Evolutionary conservation across 2,888 invertebrate species (phyloP), one percentile per base, ranked within the genome.

Genomic region (Slavum lentiscoides): DNA sequence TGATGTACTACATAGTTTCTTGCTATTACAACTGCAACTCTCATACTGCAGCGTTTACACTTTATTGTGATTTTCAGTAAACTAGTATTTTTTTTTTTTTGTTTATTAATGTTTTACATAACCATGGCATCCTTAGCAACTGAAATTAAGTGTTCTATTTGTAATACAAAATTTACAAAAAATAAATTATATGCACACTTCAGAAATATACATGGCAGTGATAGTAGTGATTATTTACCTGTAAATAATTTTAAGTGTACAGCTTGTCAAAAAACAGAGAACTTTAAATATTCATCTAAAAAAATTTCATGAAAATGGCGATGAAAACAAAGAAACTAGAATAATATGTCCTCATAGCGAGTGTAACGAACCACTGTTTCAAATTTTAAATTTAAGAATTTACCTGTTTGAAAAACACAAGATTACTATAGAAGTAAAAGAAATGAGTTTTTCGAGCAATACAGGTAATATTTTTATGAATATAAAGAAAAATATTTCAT

Each of bases 401-500:
- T 53, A 53, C 30, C 19, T 53, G 53, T 30, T 11, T 30, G 30
- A 69, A 69, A 69, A 53, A 53, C 68, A 69, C 53, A 39, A 30
- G 0, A 30, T 69, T 30, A 30, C 53, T 53, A n/a, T 19, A 69
- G 30, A 69, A 53, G 68, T 53, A 53, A 69, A 69, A n/a, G 68
- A 69, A 69, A 30, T 69, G 8, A 53, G 4, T 30, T 69, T 53
- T 69, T 49, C 19, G 8, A 49, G 7, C 67, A 69, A 53, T 30
- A 30, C 68, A 69, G 68, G 68, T 68, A 68, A 68, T 68, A 68
- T n/a, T n/a, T 43, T 66, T 43, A 66, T n/a, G 19, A 58, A 58
- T n/a, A 58, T 53, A 53, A 53, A 9, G 9, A 43, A 43, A 43
- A 43, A 43, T 43, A 43, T 43, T 8, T 9, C 43, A 43, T 43